phyloP scores from a whole-genome alignment of 2,888 invertebrate genomes.

The Boloria euphrosyne region DNA sequence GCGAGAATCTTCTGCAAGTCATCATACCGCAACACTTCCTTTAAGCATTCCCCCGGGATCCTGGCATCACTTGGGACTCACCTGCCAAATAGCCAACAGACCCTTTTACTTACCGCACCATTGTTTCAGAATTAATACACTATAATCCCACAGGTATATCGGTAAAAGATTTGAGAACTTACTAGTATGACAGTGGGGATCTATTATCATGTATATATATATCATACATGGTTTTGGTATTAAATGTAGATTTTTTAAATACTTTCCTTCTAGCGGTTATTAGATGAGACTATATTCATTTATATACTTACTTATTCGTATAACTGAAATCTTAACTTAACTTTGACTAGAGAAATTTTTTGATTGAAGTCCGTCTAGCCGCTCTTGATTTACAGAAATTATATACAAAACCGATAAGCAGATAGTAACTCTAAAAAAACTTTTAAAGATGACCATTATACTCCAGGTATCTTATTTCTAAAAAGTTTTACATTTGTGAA shows the following conservation, averaged over 20 bases:
- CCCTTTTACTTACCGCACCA: slow-evolving; percentile 63
- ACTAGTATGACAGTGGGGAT: background rate
- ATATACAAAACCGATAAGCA: too few relatives aligned
- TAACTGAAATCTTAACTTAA: too few relatives aligned
- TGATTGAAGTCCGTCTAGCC: too few relatives aligned
- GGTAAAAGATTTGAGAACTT: background rate
- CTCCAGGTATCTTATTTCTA: too few relatives aligned
- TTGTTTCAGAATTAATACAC: slow-evolving; percentile 47
- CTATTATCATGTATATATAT: background rate
- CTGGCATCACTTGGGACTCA: slow-evolving; percentile 51
- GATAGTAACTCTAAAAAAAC: too few relatives aligned
- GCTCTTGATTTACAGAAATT: too few relatives aligned
- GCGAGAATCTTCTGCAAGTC: slow-evolving; percentile 57
- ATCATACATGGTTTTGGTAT: background rate
- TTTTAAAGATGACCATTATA: too few relatives aligned
- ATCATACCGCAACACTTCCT: slow-evolving; percentile 53
- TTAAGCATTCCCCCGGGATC: slow-evolving; percentile 59
- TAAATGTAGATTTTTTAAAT: background rate
- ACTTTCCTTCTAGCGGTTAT: too few relatives aligned
- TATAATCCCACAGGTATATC: slow-evolving; percentile 17
- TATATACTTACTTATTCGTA: too few relatives aligned
- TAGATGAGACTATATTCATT: too few relatives aligned
- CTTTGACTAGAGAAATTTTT: too few relatives aligned
- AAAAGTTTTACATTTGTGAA: too few relatives aligned
- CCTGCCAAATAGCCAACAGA: slow-evolving; percentile 64